phyloP scores from a whole-genome alignment of 1,140 invertebrate species.

The Drosophila cardini region DNA sequence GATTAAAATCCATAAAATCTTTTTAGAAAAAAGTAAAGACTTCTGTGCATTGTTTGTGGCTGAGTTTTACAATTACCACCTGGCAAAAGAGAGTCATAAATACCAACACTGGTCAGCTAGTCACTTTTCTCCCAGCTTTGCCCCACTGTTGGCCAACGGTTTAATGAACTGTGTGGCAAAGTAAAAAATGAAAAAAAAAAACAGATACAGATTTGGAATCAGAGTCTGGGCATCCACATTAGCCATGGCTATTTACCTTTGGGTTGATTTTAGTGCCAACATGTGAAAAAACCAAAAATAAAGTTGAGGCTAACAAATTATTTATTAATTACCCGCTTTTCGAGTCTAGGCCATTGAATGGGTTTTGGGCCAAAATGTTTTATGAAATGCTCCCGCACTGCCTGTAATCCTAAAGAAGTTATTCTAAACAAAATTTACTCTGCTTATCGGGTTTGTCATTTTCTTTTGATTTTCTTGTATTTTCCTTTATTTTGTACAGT shows the following conservation, averaged over 20 bases:
- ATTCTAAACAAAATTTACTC: conserved; percentile 44
- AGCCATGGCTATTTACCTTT: conserved; percentile 71
- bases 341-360: conserved; percentile 11
- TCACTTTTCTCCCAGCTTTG: conserved; percentile 6
- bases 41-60: conserved; percentile 15
- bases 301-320: conserved; percentile 68
- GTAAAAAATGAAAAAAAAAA: conserved; percentile 11
- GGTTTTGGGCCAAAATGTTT: conserved; percentile 20
- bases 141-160: conserved; percentile 43
- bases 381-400: conserved; percentile 39
- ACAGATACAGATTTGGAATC: not conserved
- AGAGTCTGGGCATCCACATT: conserved; percentile 41
- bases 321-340: conserved; percentile 72
- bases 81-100: conserved; percentile 55
- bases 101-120: conserved; percentile 31
- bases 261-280: conserved; percentile 54
- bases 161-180: conserved; percentile 66
- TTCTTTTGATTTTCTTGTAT: conserved; percentile 45
- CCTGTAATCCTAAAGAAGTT: conserved; percentile 16
- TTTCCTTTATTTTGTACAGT: conserved; percentile 30
- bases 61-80: conserved; percentile 32
- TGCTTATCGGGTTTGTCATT: conserved; percentile 70
- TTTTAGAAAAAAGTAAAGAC: conserved; percentile 22
- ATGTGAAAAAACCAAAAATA: conserved; percentile 68
- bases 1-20: not conserved